Conservation (phyloP, 2,797 vertebrate genomes). For the Eptatretus atami region DNA sequence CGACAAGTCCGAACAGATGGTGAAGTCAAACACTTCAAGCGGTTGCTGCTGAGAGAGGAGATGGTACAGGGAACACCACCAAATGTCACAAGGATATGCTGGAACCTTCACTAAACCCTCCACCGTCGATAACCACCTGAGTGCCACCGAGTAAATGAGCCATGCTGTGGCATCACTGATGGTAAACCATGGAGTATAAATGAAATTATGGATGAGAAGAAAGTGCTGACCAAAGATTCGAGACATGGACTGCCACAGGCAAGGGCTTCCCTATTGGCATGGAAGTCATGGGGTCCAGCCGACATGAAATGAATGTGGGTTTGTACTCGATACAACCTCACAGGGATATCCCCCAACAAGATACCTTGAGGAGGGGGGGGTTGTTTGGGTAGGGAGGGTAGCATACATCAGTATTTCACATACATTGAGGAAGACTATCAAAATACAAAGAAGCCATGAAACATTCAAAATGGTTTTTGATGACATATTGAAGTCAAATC, state of each 20-base stretch:
- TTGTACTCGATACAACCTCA: constrained; percentile 21
- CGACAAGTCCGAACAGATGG: constrained; percentile 13
- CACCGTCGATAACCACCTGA: constrained; percentile 20
- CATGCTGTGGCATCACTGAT: constrained; percentile 16
- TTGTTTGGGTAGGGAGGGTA: too few relatives aligned
- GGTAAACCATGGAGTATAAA: constrained; percentile 27
- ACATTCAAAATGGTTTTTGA: too few relatives aligned
- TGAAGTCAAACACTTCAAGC: constrained; percentile 22
- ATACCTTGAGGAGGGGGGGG: constrained; percentile 18
- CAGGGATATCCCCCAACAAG: constrained; percentile 22
- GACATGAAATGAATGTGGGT: constrained; percentile 19
- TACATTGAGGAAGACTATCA: too few relatives aligned
- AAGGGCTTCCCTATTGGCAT: constrained; percentile 19
- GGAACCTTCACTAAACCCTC: constrained; percentile 18
- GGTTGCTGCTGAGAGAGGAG: constrained; percentile 22
- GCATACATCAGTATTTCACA: too few relatives aligned
- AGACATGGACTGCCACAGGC: constrained; percentile 18
- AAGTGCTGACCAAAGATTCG: constrained; percentile 29
- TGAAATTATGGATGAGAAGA: constrained; percentile 18
- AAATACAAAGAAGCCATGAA: too few relatives aligned
- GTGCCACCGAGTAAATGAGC: constrained; percentile 27
- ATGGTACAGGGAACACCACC: constrained; percentile 16
- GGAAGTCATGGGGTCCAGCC: constrained; percentile 15
- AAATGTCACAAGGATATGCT: constrained; percentile 11
- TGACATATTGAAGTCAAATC: too few relatives aligned